phyloP scores from a whole-genome alignment of 1,140 invertebrate species.

The Halictus rubicundus region DNA sequence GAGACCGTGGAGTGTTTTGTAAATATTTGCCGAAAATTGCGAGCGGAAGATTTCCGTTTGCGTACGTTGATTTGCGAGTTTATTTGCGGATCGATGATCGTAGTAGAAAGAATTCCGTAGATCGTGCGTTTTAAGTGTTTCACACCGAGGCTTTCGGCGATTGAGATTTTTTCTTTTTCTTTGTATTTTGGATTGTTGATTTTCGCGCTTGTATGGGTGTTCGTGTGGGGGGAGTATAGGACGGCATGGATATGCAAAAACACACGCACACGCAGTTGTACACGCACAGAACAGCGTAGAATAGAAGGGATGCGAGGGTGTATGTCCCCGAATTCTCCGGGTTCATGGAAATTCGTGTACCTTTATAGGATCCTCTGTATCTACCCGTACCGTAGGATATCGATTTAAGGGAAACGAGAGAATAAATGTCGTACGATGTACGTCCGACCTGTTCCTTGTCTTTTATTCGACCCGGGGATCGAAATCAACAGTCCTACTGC shows the following conservation, averaged over 20 bases:
- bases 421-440: constrained; percentile 61
- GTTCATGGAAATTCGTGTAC: constrained; percentile 47
- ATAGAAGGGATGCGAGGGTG: constrained; percentile 31
- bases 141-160: no score
- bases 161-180: no score
- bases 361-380: constrained; percentile 47
- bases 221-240: not conserved
- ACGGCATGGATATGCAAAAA: constrained; percentile 30
- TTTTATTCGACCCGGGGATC: not conserved
- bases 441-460: constrained; percentile 14
- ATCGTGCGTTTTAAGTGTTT: no score
- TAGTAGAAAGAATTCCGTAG: no score
- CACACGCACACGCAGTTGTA: constrained; percentile 34
- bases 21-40: no score
- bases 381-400: constrained; percentile 46
- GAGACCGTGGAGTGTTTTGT: no score
- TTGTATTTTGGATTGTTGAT: no score
- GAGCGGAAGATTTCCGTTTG: no score
- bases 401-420: constrained; percentile 44
- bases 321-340: constrained; percentile 42
- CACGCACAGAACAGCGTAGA: constrained; percentile 32
- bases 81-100: no score
- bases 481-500: no score
- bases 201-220: no score
- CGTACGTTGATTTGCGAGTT: no score